Conservation (phyloP, 2,113 vertebrate species). For the Ictalurus furcatus region DNA sequence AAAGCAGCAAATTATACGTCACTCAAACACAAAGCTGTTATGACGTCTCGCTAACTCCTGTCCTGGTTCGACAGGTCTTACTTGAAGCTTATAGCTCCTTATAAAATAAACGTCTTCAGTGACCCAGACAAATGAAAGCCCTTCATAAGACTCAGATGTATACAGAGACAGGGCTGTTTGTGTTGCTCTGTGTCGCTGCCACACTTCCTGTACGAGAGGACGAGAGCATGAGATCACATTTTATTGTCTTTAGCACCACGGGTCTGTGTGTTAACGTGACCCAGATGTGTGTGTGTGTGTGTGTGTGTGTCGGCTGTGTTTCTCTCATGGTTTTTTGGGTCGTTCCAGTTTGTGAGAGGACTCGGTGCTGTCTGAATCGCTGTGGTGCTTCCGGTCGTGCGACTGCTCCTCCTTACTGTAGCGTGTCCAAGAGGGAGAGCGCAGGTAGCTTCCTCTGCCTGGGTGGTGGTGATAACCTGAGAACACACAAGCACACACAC, state of each 20-base stretch:
- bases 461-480: constrained; percentile 81
- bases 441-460: constrained; percentile 78
- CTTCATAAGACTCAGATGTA: not conserved
- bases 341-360: constrained; percentile 81
- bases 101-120: not conserved
- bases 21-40: not conserved
- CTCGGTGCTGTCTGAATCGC: constrained; percentile 81
- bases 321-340: constrained; percentile 77
- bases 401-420: constrained; percentile 76
- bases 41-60: not conserved
- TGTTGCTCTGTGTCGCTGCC: not conserved
- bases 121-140: not conserved
- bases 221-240: constrained; percentile 9
- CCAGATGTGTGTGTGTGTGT: not conserved
- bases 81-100: not conserved
- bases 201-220: not conserved
- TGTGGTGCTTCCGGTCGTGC: constrained; percentile 84
- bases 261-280: not conserved
- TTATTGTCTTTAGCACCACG: constrained; percentile 23
- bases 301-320: not conserved
- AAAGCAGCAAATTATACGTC: not conserved
- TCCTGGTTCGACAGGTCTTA: not conserved
- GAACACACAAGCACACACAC: not conserved
- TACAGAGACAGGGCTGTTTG: not conserved
- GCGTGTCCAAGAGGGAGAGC: constrained; percentile 91